A percentile compares a stretch with the other conserved stretches of the same genome.
Evolutionary conservation across 1,140 invertebrate species (phyloP).

Genomic region (Aporrectodea caliginosa): DNA sequence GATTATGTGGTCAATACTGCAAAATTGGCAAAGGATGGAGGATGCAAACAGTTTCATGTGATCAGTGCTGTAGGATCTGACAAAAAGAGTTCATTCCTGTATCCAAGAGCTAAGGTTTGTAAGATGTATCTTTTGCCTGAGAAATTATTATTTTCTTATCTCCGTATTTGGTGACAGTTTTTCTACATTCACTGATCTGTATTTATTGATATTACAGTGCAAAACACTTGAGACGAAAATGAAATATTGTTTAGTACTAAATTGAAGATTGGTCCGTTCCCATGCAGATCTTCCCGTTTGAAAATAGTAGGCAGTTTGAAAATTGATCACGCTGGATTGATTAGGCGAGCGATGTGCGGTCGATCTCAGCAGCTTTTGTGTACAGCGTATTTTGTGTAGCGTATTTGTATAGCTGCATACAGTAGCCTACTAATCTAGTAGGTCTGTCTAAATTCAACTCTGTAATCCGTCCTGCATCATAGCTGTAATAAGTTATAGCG

Average conservation of each 20-base stretch:
- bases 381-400: too few species aligned
- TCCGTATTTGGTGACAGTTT: neutral
- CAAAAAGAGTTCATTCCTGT: slow-evolving; percentile 52
- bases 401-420: too few species aligned
- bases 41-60: slow-evolving; percentile 58
- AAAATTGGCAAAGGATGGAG: slow-evolving; percentile 56
- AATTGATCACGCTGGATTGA: too few species aligned
- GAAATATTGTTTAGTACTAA: too few species aligned
- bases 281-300: too few species aligned
- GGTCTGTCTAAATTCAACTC: too few species aligned
- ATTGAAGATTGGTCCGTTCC: neutral
- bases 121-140: neutral
- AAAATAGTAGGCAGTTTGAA: too few species aligned
- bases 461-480: too few species aligned
- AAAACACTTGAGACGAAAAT: neutral
- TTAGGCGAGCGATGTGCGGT: too few species aligned
- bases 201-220: neutral
- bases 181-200: neutral
- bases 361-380: too few species aligned
- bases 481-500: too few species aligned
- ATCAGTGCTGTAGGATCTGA: slow-evolving; percentile 56
- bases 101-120: slow-evolving; percentile 53
- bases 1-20: slow-evolving; percentile 60
- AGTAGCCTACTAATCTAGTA: too few species aligned
- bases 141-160: neutral